phyloP scores from a whole-genome alignment of 2,113 vertebrate genomes.

The Strix aluco region DNA sequence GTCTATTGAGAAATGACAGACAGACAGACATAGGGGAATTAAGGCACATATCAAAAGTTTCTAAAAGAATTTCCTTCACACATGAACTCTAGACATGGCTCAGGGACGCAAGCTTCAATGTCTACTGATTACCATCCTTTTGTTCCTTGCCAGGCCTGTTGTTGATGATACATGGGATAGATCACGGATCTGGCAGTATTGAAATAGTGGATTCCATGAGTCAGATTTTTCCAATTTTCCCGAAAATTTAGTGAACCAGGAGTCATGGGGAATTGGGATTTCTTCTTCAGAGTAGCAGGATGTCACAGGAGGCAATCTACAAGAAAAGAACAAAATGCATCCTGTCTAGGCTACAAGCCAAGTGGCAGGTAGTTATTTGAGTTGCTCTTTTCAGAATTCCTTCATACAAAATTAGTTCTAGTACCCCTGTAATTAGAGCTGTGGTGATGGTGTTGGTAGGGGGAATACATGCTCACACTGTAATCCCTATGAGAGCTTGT shows the following conservation, averaged over 20 bases:
- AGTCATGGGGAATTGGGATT: background rate
- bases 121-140: background rate
- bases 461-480: background rate
- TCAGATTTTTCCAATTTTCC: background rate
- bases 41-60: background rate
- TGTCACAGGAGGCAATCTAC: background rate
- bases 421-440: background rate
- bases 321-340: background rate
- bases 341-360: background rate
- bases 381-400: background rate
- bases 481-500: background rate
- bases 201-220: background rate
- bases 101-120: background rate
- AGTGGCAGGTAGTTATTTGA: background rate
- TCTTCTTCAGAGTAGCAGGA: background rate
- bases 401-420: background rate
- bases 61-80: background rate
- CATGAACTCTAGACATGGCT: background rate
- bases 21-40: background rate
- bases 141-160: background rate
- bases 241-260: background rate
- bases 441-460: background rate
- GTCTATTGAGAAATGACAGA: background rate
- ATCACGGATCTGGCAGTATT: background rate
- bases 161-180: background rate